Percentiles rank a stretch among this genome's conserved stretches.
phyloP scores from a whole-genome alignment of 2,797 vertebrate species.

The Thalassophryne amazonica region DNA sequence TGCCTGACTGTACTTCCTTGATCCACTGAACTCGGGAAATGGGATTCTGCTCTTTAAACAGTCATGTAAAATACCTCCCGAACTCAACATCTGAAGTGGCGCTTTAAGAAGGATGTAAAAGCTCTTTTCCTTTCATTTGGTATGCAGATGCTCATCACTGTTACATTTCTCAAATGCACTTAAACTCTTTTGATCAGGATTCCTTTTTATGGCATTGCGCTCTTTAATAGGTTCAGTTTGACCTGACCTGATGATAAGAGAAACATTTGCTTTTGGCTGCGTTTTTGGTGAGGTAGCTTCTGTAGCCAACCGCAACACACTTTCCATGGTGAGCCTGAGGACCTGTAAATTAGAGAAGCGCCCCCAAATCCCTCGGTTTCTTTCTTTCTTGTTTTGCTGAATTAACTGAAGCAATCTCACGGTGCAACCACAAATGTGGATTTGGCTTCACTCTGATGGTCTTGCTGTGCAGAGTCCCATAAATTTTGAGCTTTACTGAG shows the following conservation, averaged over 20 bases:
- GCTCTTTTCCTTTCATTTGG: constrained; percentile 18
- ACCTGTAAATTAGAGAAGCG: constrained; percentile 75
- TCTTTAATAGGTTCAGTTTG: constrained; percentile 41
- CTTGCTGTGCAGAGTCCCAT: constrained; percentile 58
- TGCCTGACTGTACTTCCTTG: constrained; percentile 48
- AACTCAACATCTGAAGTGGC: constrained; percentile 33
- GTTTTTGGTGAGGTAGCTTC: constrained; percentile 45
- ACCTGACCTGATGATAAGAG: constrained; percentile 36
- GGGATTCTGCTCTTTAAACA: constrained; percentile 36
- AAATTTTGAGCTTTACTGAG: constrained; percentile 65
- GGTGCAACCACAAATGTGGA: constrained; percentile 51
- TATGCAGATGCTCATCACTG: constrained; percentile 9
- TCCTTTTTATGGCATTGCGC: constrained; percentile 24
- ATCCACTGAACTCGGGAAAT: constrained; percentile 49
- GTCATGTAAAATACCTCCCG: constrained; percentile 33
- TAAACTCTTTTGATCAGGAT: constrained; percentile 28
- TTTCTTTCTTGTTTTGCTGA: too few species aligned
- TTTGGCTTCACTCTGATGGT: constrained; percentile 46
- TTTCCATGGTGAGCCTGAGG: constrained; percentile 50
- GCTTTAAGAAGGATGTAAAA: constrained; percentile 18
- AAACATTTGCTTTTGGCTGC: constrained; percentile 49
- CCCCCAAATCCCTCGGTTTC: constrained; percentile 40
- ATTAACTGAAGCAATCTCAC: constrained; percentile 57
- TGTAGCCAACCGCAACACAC: constrained; percentile 67
- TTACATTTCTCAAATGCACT: constrained; percentile 18